Evolutionary conservation across 2,888 invertebrate genomes (phyloP), one percentile per base, ranked within the genome.

Genomic region (Pachliopta kotzebuea): DNA sequence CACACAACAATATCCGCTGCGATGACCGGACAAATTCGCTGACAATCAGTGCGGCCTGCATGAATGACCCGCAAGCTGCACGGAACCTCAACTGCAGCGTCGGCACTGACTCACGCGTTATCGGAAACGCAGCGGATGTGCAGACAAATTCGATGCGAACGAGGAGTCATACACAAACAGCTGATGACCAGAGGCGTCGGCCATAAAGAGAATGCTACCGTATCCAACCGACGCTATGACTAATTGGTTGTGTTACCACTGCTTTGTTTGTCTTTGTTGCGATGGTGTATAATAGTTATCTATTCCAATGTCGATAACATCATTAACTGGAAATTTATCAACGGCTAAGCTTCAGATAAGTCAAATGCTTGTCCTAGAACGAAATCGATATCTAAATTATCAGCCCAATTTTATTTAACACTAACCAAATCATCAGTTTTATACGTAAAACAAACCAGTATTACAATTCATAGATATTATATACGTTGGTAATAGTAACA

Each of bases 91-190:
- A 57, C 45, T 63, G 70, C 69, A 72, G 70, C 64, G 65, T 68
- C 69, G 61, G 63, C 68, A 72, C 76, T 90, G 90, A 90, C 73
- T 90, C 91, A 90, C 77, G 49, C 78, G 73, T 85, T 90, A 90
- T 90, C 89, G 86, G 85, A 85, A 86, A 79, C 76, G 82, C 83
- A 82, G 73, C 88, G 90, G 90, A 90, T 86, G 89, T 80, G 72
- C 75, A 77, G 74, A 77, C 81, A 76, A 79, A 80, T 72, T 76
- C 72, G 73, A 74, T 74, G 66, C 74, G 73, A 71, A 67, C 63
- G 71, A 53, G 59, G 67, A 79, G 77, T 81, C 81, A 86, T 74
- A 53, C 77, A 76, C 70, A 71, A 75, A 78, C 83, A 86, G 86
- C 87, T 88, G 89, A 84, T 82, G 74, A 78, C 75, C 78, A 76